Conservation (phyloP, 2,113 vertebrate species). For the Fregata magnificens region DNA sequence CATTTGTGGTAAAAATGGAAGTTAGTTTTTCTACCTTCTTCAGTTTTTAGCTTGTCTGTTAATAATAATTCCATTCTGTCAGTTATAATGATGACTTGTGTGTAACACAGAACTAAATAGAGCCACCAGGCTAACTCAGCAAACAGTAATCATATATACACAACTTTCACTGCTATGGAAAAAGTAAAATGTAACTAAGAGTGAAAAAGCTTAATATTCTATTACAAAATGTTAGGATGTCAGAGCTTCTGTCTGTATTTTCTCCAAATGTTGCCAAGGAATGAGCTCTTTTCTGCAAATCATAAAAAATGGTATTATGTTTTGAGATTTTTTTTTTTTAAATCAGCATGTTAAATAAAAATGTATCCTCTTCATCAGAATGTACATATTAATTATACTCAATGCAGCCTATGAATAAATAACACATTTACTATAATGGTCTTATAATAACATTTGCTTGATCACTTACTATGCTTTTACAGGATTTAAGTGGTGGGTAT, state of each 20-base stretch:
- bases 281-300: neutral
- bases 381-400: neutral
- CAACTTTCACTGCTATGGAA: neutral
- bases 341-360: neutral
- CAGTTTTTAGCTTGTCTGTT: neutral
- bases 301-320: neutral
- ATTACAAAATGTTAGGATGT: neutral
- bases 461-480: neutral
- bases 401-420: neutral
- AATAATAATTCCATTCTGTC: neutral
- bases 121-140: neutral
- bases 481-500: neutral
- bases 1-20: neutral
- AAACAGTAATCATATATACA: neutral
- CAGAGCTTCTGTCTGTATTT: neutral
- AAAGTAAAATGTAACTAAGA: neutral
- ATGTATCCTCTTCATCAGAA: neutral
- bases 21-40: neutral
- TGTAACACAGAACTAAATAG: neutral
- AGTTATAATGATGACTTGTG: neutral
- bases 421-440: neutral
- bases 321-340: neutral
- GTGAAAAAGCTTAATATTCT: neutral
- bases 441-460: neutral
- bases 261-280: neutral